Evolutionary conservation across 1,140 invertebrate genomes (phyloP).

Genomic region (Hycleus phaleratus): DNA sequence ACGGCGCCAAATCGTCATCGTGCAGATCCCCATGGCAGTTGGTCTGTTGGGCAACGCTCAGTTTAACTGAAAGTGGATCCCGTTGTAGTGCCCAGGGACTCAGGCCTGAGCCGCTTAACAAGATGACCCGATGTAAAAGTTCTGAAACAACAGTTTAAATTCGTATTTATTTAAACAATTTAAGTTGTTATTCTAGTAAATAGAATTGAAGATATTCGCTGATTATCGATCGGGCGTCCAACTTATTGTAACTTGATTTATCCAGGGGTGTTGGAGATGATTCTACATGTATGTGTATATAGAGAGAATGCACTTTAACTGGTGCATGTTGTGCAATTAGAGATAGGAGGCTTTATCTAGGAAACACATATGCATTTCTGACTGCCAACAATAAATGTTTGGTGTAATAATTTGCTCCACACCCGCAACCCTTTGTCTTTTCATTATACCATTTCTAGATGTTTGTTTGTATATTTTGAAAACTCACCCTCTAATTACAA

Average conservation of each 20-base stretch:
- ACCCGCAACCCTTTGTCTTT: not conserved
- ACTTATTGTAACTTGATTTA: too few species aligned
- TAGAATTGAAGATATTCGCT: not conserved
- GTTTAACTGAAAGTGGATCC: conserved; percentile 73
- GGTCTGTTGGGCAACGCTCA: conserved; percentile 69
- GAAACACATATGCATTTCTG: conserved; percentile 5
- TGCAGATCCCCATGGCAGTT: conserved; percentile 68
- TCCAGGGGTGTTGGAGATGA: too few species aligned
- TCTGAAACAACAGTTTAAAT: conserved; percentile 49
- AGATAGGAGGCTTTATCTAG: conserved; percentile 6
- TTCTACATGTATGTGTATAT: too few species aligned
- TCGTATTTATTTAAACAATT: conserved; percentile 14
- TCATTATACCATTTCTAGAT: too few species aligned
- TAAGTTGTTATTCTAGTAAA: conserved; percentile 13
- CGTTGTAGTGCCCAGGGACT: conserved; percentile 90
- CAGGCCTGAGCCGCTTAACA: conserved; percentile 90
- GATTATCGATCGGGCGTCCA: too few species aligned
- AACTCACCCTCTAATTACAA: too few species aligned
- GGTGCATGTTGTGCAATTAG: not conserved
- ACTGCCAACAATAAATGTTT: conserved; percentile 4
- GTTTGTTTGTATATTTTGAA: too few species aligned
- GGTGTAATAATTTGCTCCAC: conserved; percentile 5
- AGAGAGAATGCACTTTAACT: too few species aligned
- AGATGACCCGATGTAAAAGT: conserved; percentile 81
- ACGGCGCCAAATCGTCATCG: conserved; percentile 74